Conservation (phyloP, 2,113 vertebrate species). For the Furnarius figulus region DNA sequence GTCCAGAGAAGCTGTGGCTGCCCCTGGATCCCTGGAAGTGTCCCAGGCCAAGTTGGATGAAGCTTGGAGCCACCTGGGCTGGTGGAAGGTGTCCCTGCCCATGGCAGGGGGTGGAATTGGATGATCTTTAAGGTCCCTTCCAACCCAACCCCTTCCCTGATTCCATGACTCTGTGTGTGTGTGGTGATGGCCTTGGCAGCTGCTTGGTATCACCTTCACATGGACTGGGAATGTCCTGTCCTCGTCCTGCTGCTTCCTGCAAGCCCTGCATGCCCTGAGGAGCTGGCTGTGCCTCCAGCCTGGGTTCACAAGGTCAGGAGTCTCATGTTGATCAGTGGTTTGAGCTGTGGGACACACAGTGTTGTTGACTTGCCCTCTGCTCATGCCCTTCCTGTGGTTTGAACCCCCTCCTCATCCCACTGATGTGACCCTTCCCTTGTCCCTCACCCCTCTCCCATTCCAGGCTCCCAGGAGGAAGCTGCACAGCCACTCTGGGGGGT, state of each 20-base stretch:
- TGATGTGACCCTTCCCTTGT: neutral
- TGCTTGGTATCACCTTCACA: rapidly evolving
- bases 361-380: neutral
- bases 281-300: neutral
- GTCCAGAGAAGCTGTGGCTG: neutral
- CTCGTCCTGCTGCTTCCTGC: neutral
- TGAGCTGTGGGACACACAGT: rapidly evolving
- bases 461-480: neutral
- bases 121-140: neutral
- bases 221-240: rapidly evolving
- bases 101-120: neutral
- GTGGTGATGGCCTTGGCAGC: neutral
- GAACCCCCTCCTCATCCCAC: neutral
- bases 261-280: rapidly evolving
- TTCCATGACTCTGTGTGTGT: neutral
- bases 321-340: neutral
- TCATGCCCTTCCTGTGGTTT: neutral
- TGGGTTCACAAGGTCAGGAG: rapidly evolving
- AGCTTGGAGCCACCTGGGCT: neutral
- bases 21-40: neutral
- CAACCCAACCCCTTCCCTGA: neutral
- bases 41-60: neutral
- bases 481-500: neutral
- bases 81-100: neutral
- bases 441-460: neutral